phyloP scores from a whole-genome alignment of 1,140 invertebrate species.

The Brachionus paranguensis region DNA sequence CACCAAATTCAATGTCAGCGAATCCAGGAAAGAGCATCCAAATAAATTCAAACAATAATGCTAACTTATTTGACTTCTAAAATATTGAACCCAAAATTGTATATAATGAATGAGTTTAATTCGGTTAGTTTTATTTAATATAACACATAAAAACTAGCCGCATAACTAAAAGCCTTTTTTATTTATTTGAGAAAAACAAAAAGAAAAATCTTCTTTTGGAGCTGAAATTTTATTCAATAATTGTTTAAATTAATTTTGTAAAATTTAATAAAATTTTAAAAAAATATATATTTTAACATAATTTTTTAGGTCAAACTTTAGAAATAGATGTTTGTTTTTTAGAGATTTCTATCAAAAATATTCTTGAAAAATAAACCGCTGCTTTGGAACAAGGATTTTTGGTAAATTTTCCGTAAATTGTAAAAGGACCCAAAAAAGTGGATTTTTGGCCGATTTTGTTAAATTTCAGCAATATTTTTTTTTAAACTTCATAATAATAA shows the following conservation, averaged over 20 bases:
- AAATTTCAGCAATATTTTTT: too few species aligned
- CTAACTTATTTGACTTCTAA: not conserved
- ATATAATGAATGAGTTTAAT: not conserved
- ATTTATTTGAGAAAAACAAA: not conserved
- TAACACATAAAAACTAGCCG: not conserved
- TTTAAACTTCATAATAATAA: too few species aligned
- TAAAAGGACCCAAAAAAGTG: too few species aligned
- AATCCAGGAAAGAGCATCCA: not conserved
- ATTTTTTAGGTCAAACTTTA: not conserved
- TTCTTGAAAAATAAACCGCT: too few species aligned
- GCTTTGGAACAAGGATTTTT: too few species aligned
- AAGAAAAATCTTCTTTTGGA: not conserved
- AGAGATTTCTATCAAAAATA: too few species aligned
- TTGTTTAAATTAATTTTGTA: constrained; percentile 3
- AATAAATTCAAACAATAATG: not conserved
- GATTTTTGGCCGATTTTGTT: too few species aligned
- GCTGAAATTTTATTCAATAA: not conserved
- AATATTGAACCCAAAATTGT: not conserved
- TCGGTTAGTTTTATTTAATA: not conserved
- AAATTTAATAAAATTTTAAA: not conserved
- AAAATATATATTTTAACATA: not conserved
- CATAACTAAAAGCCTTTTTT: not conserved
- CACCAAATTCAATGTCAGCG: not conserved
- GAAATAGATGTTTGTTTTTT: too few species aligned
- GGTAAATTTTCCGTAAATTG: too few species aligned